Evolutionary conservation across 2,797 vertebrate genomes (phyloP).

Genomic region (Pipistrellus pipistrellus): DNA sequence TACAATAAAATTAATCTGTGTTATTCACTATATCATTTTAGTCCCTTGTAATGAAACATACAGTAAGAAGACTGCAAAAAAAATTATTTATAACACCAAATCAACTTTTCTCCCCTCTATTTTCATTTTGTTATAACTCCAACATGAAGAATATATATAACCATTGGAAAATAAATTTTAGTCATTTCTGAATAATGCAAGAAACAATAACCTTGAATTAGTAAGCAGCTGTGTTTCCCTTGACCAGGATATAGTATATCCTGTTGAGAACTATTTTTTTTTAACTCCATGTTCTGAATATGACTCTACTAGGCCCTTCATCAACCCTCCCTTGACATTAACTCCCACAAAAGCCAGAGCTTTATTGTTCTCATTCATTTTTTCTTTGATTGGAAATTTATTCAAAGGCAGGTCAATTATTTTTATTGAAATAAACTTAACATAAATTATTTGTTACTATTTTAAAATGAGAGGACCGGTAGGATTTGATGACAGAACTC

Average conservation of each 20-base stretch:
- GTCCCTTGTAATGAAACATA: neutral
- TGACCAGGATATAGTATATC: neutral
- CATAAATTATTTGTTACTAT: neutral
- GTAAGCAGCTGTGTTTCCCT: neutral
- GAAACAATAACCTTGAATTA: neutral
- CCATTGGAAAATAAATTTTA: neutral
- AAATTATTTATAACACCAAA: neutral
- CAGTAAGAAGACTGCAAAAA: neutral
- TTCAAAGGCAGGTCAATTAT: neutral
- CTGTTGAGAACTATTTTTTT: neutral
- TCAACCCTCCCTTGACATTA: rapidly evolving
- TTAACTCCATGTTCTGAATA: neutral
- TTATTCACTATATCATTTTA: neutral
- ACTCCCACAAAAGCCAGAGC: neutral
- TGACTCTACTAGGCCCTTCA: neutral
- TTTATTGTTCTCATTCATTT: neutral
- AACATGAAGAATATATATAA: neutral
- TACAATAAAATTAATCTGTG: neutral
- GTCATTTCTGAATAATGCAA: neutral
- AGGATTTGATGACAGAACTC: neutral
- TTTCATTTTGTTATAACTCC: neutral
- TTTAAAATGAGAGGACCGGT: neutral
- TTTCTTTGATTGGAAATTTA: neutral
- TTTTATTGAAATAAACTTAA: neutral
- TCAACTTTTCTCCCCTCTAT: neutral